Percentiles rank a stretch among this genome's conserved stretches.
These are phyloP conservation scores for Mongoloraphidia duomilia DNA, from an alignment of 2,888 invertebrate species.

Conservation along the genomic window DNA sequence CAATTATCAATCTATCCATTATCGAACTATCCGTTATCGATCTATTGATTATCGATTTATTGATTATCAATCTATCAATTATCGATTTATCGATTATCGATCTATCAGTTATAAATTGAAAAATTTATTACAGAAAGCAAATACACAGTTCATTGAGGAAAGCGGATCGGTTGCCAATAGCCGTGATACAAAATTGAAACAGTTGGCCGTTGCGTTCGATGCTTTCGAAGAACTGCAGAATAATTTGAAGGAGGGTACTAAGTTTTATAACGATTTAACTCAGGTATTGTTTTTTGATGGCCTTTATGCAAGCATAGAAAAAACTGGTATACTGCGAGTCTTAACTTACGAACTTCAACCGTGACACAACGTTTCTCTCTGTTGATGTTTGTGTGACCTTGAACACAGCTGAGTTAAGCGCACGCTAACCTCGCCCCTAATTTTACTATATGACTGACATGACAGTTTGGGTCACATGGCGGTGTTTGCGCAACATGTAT, in stretches of 20 bases:
- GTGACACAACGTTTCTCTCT: no score
- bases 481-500: no score
- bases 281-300: constrained; percentile 27
- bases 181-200: constrained; percentile 68
- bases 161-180: constrained; percentile 46
- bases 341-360: no score
- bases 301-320: background rate
- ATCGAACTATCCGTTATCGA: no score
- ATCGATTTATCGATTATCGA: background rate
- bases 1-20: background rate
- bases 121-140: background rate
- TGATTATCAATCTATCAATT: background rate
- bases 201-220: constrained; percentile 82
- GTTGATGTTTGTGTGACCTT: no score
- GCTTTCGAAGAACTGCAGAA: constrained; percentile 79
- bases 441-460: no score
- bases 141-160: constrained; percentile 24
- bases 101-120: background rate
- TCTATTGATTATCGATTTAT: no score
- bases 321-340: no score
- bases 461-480: no score
- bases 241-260: constrained; percentile 90
- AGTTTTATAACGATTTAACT: constrained; percentile 90
- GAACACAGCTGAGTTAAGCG: no score
- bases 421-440: no score